Conservation (phyloP, 1,140 invertebrate genomes). For the Drosophila malerkotliana region DNA sequence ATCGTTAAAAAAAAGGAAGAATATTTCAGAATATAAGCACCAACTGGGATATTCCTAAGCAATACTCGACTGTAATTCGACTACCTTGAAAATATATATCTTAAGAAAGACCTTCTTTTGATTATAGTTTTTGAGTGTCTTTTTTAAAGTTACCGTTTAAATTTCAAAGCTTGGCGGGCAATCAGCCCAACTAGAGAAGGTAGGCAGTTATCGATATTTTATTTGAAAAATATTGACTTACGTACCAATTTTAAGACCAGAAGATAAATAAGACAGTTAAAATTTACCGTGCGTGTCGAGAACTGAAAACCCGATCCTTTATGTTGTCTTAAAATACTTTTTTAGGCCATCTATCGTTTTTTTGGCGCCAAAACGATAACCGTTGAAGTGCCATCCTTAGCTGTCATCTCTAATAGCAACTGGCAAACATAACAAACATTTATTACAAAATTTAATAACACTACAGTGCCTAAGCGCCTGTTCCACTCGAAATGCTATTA, state of each 20-base stretch:
- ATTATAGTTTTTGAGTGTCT: no score
- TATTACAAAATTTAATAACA: neutral
- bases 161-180: neutral
- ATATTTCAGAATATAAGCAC: no score
- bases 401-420: constrained; percentile 37
- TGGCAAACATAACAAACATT: constrained; percentile 23
- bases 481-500: neutral
- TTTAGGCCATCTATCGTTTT: neutral
- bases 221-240: no score
- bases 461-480: neutral
- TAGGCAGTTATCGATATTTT: neutral
- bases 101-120: no score
- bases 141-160: neutral
- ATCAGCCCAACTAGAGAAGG: neutral
- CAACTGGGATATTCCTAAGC: no score
- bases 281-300: neutral
- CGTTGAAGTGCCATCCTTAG: constrained; percentile 14
- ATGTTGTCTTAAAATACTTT: neutral
- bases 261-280: neutral
- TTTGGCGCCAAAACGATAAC: constrained; percentile 6
- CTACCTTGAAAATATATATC: no score
- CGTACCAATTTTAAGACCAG: neutral
- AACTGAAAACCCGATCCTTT: neutral
- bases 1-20: no score
- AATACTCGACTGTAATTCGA: no score